Evolutionary conservation across 2,797 vertebrate genomes (phyloP).

Genomic region (Parauchenoglanis ngamensis): DNA sequence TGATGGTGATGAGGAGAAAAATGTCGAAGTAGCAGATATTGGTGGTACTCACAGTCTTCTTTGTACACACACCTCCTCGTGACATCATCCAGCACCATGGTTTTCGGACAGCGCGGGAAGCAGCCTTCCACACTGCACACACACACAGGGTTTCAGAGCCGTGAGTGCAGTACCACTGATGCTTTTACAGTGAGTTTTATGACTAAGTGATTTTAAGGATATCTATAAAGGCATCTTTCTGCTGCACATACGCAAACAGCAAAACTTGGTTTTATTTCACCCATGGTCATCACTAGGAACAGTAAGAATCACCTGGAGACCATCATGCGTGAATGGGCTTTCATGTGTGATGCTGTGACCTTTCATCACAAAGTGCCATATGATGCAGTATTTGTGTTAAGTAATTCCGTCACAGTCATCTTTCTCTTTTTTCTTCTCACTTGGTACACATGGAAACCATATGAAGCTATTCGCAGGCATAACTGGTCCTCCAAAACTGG

Average conservation of each 20-base stretch:
- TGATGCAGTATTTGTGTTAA: background rate
- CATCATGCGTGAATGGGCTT: background rate
- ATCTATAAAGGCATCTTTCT: background rate
- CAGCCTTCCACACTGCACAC: conserved; percentile 91
- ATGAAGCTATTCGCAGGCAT: background rate
- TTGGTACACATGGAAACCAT: background rate
- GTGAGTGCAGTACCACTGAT: background rate
- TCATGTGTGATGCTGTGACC: background rate
- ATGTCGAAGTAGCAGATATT: background rate
- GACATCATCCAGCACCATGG: conserved; percentile 94
- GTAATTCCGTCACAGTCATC: background rate
- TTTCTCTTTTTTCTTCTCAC: background rate
- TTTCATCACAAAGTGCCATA: background rate
- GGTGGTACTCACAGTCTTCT: conserved; percentile 89
- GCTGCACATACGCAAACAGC: background rate
- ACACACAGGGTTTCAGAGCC: conserved; percentile 28
- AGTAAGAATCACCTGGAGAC: background rate
- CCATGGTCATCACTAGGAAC: background rate
- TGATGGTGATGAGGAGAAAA: background rate
- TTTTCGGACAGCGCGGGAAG: conserved; percentile 90
- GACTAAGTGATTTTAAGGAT: background rate
- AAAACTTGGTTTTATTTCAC: background rate
- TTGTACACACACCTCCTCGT: conserved; percentile 93
- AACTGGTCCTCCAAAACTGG: background rate
- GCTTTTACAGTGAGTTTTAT: background rate